These are phyloP conservation scores for Potamilus streckersoni DNA, from an alignment of 1,140 invertebrate species.

Conservation along the genomic window DNA sequence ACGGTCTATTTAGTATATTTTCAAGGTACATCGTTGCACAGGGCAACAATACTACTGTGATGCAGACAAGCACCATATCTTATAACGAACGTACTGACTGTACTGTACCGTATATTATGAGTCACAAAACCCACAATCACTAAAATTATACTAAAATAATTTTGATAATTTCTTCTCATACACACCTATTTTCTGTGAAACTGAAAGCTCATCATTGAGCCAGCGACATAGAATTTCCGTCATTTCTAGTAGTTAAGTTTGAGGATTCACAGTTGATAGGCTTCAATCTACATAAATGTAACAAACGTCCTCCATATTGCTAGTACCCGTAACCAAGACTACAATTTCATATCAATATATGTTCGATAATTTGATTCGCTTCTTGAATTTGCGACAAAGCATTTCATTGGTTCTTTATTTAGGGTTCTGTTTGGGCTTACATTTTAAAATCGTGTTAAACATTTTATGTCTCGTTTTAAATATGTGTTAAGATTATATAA, in stretches of 20 bases:
- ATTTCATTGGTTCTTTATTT: too few species aligned
- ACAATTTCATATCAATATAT: too few species aligned
- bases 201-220: constrained; percentile 65
- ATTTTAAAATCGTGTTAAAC: too few species aligned
- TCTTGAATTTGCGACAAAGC: too few species aligned
- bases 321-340: too few species aligned
- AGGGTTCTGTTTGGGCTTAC: too few species aligned
- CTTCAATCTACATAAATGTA: too few species aligned
- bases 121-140: neutral
- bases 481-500: too few species aligned
- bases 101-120: neutral
- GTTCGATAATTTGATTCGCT: too few species aligned
- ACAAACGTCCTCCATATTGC: too few species aligned
- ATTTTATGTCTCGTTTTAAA: too few species aligned
- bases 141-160: neutral
- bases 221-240: constrained; percentile 66
- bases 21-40: neutral
- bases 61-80: neutral
- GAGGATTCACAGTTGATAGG: too few species aligned
- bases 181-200: constrained; percentile 62
- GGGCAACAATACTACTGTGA: neutral
- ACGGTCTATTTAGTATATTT: neutral
- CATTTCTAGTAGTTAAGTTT: constrained; percentile 43
- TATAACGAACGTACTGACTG: neutral
- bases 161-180: neutral